phyloP scores from a whole-genome alignment of 2,113 vertebrate genomes.

The Galeopterus variegatus region DNA sequence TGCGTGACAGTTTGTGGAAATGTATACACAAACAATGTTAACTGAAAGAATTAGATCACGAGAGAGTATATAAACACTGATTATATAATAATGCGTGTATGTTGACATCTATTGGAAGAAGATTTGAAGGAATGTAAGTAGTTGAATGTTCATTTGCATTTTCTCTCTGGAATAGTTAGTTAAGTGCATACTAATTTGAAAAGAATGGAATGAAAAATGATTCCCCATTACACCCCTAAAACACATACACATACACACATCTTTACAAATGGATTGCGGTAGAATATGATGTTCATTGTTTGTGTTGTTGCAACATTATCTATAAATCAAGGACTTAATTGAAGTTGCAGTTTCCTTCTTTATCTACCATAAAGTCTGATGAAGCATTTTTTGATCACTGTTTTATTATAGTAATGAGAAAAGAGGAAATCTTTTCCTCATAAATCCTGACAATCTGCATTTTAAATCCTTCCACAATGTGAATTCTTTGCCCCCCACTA shows the following conservation, averaged over 20 bases:
- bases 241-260: slow-evolving; percentile 34
- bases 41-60: slow-evolving; percentile 70
- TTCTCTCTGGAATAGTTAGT: slow-evolving; percentile 72
- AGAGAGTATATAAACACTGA: slow-evolving; percentile 70
- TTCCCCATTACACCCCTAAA: slow-evolving; percentile 37
- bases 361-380: slow-evolving; percentile 73
- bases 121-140: slow-evolving; percentile 74
- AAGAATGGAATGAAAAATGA: slow-evolving; percentile 76
- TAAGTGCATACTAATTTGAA: slow-evolving; percentile 75
- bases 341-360: slow-evolving; percentile 66
- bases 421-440: slow-evolving; percentile 62
- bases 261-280: slow-evolving; percentile 70
- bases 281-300: slow-evolving; percentile 67
- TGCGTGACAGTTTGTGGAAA: slow-evolving; percentile 37
- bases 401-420: slow-evolving; percentile 74
- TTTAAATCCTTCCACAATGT: slow-evolving; percentile 49
- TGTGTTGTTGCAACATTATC: slow-evolving; percentile 66
- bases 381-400: slow-evolving; percentile 72
- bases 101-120: slow-evolving; percentile 64
- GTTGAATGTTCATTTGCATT: slow-evolving; percentile 78
- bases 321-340: slow-evolving; percentile 80
- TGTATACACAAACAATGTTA: slow-evolving; percentile 52
- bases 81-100: slow-evolving; percentile 55
- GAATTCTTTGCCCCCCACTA: slow-evolving; percentile 42
- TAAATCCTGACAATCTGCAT: slow-evolving; percentile 69